Evolutionary conservation across 1,140 invertebrate genomes (phyloP), one percentile per base, ranked within the genome.

Genomic region (Platorchestia sp.): DNA sequence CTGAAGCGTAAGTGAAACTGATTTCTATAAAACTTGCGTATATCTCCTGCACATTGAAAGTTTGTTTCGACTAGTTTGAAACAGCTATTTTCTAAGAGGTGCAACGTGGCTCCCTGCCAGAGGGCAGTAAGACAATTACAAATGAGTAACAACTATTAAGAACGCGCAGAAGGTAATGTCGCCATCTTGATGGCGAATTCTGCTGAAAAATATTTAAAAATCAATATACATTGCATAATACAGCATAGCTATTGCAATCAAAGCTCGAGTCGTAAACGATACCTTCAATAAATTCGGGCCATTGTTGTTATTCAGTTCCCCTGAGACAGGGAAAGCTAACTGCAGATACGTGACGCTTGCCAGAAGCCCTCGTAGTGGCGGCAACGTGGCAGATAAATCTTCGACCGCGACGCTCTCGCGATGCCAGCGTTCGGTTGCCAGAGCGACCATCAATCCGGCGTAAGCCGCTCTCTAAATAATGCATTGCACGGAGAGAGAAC

Each of bases 391-490:
- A 75, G 59, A 75, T 75, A 75, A 75, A 75, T 75, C 59, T 75
- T 75, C 59, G 10, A 75, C 14, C 36, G 59, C 14, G 59, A 75
- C 59, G 59, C 59, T 75, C 47, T 75, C 59, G 59, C 59, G 59
- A 75, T 27, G 59, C 59, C 59, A 36, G 27, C 59, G 47, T 75
- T 75, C 59, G 59, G 59, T 75, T 75, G 59, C 59, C 59, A 75
- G 10, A 75, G 59, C 59, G 59, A 75, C 59, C 59, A 75, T 75
- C 59, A 75, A 75, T 75, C 59, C 10, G 59, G 10, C 27, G 59
- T 95, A 59, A 95, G 93, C 45, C 53, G 93, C 42, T 95, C 93
- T 6, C 93, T 95, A 47, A 51, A 51, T 95, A 95, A 95, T 95
- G 93, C 53, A 59, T 41, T 41, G 93, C 45, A 95, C 53, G 42